Conservation (phyloP, 2,888 invertebrate species). For the Polylopha cassiicola region DNA sequence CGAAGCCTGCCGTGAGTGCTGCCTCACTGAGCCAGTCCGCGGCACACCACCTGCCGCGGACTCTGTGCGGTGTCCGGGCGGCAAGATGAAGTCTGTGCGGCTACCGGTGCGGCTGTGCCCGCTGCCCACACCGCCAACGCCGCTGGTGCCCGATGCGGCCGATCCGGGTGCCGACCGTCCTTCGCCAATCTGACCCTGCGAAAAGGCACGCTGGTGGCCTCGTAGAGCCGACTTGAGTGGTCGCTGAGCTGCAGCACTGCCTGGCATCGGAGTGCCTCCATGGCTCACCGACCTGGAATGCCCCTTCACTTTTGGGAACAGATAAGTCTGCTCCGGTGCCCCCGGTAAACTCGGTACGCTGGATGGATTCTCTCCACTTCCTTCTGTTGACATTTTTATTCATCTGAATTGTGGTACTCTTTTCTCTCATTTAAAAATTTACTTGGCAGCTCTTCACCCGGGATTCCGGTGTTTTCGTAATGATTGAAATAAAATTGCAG, state of each 20-base stretch:
- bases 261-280: conserved; percentile 80
- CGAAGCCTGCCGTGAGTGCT: conserved; percentile 88
- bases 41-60: conserved; percentile 60
- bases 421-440: conserved; percentile 69
- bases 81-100: conserved; percentile 92
- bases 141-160: conserved; percentile 39
- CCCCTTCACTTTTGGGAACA: conserved; percentile 76
- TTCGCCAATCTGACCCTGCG: conserved; percentile 90
- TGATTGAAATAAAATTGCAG: conserved; percentile 39
- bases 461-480: conserved; percentile 38
- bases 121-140: conserved; percentile 44
- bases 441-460: conserved; percentile 38
- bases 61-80: conserved; percentile 88
- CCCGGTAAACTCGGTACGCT: conserved; percentile 69
- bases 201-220: conserved; percentile 90
- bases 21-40: conserved; percentile 68
- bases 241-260: conserved; percentile 76
- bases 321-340: conserved; percentile 72
- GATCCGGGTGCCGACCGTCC: no score
- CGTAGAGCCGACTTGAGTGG: conserved; percentile 84
- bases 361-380: conserved; percentile 78
- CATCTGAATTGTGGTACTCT: conserved; percentile 73
- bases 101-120: conserved; percentile 90
- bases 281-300: conserved; percentile 92
- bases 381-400: conserved; percentile 82